phyloP scores from a whole-genome alignment of 1,140 invertebrate genomes.

The Drosophila truncata region DNA sequence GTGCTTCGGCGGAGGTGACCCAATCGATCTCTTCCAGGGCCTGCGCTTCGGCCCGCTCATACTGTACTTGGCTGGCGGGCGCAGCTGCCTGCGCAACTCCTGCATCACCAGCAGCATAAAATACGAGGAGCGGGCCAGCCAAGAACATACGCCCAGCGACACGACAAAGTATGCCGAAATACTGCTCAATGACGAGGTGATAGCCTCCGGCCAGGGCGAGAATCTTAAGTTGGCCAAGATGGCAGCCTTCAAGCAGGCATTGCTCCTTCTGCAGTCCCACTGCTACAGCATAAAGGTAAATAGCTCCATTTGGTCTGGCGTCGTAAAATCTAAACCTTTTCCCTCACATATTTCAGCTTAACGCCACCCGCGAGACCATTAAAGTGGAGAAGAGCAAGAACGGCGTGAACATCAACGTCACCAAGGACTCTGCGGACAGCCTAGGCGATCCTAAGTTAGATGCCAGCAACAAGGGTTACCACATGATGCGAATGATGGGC shows the following conservation, averaged over 20 bases:
- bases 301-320: no score
- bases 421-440: constrained; percentile 61
- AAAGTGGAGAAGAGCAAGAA: constrained; percentile 74
- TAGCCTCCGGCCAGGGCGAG: constrained; percentile 66
- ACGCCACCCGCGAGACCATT: constrained; percentile 67
- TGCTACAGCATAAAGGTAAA: constrained; percentile 87
- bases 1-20: constrained; percentile 63
- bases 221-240: constrained; percentile 85
- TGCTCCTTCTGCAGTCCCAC: constrained; percentile 85
- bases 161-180: constrained; percentile 47
- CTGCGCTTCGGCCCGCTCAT: constrained; percentile 58
- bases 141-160: constrained; percentile 8
- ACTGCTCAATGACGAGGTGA: constrained; percentile 79
- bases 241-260: constrained; percentile 83
- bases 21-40: constrained; percentile 62
- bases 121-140: constrained; percentile 56
- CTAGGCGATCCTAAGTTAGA: constrained; percentile 73
- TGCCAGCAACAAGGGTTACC: constrained; percentile 88
- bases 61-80: constrained; percentile 62
- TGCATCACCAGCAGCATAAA: constrained; percentile 42
- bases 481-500: constrained; percentile 92
- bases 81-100: constrained; percentile 64
- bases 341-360: constrained; percentile 40
- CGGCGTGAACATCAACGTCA: constrained; percentile 67
- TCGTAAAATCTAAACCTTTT: background rate